A percentile compares a stretch with the other conserved stretches of the same genome.
These are phyloP conservation scores for Coleophora deauratella DNA, from an alignment of 2,888 invertebrate genomes.

Conservation along the genomic window DNA sequence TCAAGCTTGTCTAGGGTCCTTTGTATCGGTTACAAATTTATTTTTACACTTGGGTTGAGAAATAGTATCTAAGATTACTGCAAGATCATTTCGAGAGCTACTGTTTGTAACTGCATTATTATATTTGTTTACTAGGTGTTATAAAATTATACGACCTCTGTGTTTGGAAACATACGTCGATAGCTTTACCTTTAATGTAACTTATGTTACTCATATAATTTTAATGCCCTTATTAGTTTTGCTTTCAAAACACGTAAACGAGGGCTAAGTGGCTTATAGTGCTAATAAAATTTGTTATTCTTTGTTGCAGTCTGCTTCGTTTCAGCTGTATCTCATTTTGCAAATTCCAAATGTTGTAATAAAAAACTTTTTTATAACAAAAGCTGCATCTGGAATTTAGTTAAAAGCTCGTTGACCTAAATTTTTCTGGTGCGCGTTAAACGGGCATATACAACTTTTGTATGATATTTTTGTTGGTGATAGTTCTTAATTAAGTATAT, in stretches of 20 bases:
- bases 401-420: not conserved
- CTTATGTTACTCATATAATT: conserved; percentile 35
- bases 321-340: no score
- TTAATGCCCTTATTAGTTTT: conserved; percentile 59
- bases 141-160: conserved; percentile 55
- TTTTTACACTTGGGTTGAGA: no score
- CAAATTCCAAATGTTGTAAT: no score
- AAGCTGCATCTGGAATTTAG: conserved; percentile 12
- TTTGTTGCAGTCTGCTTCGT: conserved; percentile 15
- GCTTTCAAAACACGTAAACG: conserved; percentile 53
- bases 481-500: no score
- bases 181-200: conserved; percentile 15
- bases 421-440: no score
- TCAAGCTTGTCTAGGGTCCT: conserved; percentile 23
- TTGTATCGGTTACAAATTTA: conserved; percentile 5
- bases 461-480: no score
- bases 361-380: conserved; percentile 1
- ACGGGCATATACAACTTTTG: no score
- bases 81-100: no score
- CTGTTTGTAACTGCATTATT: conserved; percentile 13
- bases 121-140: conserved; percentile 34
- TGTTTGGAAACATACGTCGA: conserved; percentile 60
- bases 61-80: no score
- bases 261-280: conserved; percentile 45
- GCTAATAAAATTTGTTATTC: conserved; percentile 33